phyloP scores from a whole-genome alignment of 2,113 vertebrate species.

The Connochaetes taurinus region DNA sequence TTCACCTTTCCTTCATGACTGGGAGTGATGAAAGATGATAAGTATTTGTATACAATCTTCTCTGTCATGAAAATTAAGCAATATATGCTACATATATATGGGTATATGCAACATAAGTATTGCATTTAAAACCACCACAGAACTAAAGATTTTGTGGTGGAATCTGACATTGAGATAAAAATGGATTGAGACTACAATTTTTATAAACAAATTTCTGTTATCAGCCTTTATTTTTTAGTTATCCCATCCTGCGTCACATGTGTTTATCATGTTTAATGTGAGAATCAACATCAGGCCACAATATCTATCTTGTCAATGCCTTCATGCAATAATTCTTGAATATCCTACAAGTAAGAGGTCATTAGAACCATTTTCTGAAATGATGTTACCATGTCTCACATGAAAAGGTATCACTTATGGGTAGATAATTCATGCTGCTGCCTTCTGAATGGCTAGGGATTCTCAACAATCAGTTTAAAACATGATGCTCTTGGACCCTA shows the following conservation, averaged over 20 bases:
- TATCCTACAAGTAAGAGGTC: not conserved
- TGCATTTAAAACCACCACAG: not conserved
- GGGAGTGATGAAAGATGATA: not conserved
- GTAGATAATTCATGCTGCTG: not conserved
- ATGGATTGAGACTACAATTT: not conserved
- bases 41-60: not conserved
- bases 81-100: not conserved
- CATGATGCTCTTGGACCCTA: not conserved
- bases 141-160: not conserved
- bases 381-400: conserved; percentile 27
- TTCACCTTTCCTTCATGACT: not conserved
- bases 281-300: not conserved
- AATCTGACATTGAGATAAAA: not conserved
- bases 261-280: not conserved
- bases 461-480: not conserved
- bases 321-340: not conserved
- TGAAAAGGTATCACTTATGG: not conserved
- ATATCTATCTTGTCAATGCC: not conserved
- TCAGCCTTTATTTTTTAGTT: not conserved
- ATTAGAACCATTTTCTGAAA: conserved; percentile 35
- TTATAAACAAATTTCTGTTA: not conserved
- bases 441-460: not conserved
- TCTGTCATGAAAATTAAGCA: not conserved
- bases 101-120: not conserved
- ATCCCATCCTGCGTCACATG: not conserved